phyloP scores from a whole-genome alignment of 2,113 vertebrate species.

The Myotis davidii region DNA sequence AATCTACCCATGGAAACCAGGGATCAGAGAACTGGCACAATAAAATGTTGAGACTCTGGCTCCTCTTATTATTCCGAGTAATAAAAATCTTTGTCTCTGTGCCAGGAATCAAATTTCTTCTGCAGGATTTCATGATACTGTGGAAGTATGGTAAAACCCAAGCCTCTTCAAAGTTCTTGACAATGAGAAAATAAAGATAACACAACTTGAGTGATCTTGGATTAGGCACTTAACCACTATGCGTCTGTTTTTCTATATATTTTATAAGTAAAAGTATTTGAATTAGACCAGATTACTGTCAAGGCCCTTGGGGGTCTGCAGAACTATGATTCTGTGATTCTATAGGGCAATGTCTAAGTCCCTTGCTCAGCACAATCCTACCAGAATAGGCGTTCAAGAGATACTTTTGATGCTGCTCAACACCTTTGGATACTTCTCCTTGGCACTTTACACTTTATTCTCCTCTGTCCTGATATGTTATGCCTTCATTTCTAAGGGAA shows the following conservation, averaged over 20 bases:
- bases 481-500: not conserved
- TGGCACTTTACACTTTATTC: not conserved
- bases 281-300: not conserved
- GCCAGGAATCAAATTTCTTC: not conserved
- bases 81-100: not conserved
- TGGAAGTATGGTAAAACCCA: not conserved
- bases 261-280: not conserved
- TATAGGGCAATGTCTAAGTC: not conserved
- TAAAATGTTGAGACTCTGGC: not conserved
- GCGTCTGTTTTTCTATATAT: not conserved
- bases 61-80: not conserved
- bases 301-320: not conserved
- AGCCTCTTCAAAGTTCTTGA: constrained; percentile 1
- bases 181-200: not conserved
- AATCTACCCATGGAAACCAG: not conserved
- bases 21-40: not conserved
- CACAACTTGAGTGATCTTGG: not conserved
- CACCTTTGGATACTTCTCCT: not conserved
- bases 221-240: not conserved
- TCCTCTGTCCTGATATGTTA: not conserved
- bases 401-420: not conserved
- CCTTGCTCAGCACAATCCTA: not conserved
- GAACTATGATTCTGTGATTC: not conserved
- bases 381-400: not conserved
- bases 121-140: not conserved